Conservation (phyloP, 2,888 invertebrate genomes). For the Campoplex capitator region DNA sequence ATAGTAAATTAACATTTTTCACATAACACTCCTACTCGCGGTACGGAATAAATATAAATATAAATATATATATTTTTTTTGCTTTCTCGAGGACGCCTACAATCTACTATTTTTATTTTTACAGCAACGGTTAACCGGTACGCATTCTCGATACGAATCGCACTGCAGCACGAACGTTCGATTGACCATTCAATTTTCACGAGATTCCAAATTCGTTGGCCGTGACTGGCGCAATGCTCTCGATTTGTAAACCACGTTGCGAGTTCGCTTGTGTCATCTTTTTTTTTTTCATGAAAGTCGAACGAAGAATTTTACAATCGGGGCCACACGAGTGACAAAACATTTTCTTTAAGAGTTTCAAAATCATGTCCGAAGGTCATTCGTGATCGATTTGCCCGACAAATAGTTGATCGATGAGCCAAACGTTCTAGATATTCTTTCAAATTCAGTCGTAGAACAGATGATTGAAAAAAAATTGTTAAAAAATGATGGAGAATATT, state of each 20-base stretch:
- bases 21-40: constrained; percentile 24
- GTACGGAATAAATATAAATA: constrained; percentile 13
- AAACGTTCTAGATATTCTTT: not conserved
- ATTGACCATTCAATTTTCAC: constrained; percentile 17
- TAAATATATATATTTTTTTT: not conserved
- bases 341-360: constrained; percentile 16
- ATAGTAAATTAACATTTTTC: constrained; percentile 35
- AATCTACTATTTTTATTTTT: constrained; percentile 18
- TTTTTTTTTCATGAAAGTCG: constrained; percentile 44
- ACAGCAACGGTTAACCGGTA: constrained; percentile 23
- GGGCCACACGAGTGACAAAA: constrained; percentile 15
- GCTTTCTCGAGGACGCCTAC: constrained; percentile 14
- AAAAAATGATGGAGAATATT: too few relatives aligned
- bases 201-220: constrained; percentile 14
- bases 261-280: constrained; percentile 39
- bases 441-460: too few relatives aligned
- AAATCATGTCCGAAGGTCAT: constrained; percentile 5
- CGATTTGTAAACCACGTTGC: constrained; percentile 27
- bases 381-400: not conserved
- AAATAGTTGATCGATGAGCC: not conserved
- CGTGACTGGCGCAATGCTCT: constrained; percentile 34
- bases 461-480: too few relatives aligned
- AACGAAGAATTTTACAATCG: constrained; percentile 28
- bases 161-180: not conserved
- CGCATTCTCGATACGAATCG: not conserved